Evolutionary conservation across 2,888 invertebrate genomes (phyloP).

Genomic region (Sycophila texana): DNA sequence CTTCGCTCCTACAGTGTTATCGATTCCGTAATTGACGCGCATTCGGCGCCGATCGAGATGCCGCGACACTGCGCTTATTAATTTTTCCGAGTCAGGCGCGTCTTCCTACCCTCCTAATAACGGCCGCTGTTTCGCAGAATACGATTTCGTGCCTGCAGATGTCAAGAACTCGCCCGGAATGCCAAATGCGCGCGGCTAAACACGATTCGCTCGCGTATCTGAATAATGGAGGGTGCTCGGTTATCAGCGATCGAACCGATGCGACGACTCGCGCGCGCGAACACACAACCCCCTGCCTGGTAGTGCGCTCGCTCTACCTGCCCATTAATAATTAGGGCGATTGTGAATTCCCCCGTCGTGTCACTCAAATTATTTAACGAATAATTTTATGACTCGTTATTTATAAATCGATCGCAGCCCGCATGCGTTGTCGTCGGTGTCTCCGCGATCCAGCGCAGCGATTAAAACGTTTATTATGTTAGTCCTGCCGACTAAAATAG

Average conservation of each 20-base stretch:
- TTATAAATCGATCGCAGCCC: neutral
- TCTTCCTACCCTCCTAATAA: neutral
- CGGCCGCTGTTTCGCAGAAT: slow-evolving; percentile 10
- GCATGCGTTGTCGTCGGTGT: neutral
- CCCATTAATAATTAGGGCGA: slow-evolving; percentile 51
- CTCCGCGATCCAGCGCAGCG: too few species aligned
- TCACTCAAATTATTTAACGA: neutral
- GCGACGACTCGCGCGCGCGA: slow-evolving; percentile 8
- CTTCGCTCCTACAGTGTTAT: neutral
- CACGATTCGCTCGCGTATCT: slow-evolving; percentile 31
- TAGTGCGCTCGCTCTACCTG: neutral
- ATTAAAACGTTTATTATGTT: too few species aligned
- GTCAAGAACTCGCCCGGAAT: slow-evolving; percentile 51
- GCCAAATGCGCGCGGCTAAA: slow-evolving; percentile 38
- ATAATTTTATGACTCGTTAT: slow-evolving; percentile 19
- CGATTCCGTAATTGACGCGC: neutral
- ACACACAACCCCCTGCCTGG: neutral
- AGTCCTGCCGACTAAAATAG: too few species aligned
- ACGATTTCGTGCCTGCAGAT: slow-evolving; percentile 22
- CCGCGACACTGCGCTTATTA: neutral
- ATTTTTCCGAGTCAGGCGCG: neutral
- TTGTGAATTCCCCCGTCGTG: slow-evolving; percentile 24
- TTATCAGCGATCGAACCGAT: slow-evolving; percentile 48
- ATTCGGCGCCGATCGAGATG: neutral
- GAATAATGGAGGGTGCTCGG: slow-evolving; percentile 50